Evolutionary conservation across 2,888 invertebrate species (phyloP).

Genomic region (Gastracanthus pulcherrimus): DNA sequence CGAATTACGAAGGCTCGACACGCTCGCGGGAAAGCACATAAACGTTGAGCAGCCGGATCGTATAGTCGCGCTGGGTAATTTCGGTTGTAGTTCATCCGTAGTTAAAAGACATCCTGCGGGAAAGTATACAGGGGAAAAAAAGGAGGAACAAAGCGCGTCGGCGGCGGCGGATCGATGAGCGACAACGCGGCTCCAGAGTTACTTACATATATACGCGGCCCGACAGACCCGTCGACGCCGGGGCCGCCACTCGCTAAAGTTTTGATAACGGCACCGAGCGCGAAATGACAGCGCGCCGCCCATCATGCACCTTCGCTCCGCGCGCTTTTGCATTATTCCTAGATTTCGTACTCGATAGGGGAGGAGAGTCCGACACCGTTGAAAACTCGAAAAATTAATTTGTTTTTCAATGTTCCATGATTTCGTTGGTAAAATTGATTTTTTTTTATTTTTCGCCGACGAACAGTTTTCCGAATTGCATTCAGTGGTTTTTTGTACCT

Average conservation of each 20-base stretch:
- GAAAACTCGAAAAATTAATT: too few species aligned
- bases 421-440: too few species aligned
- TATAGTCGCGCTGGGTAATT: slow-evolving; percentile 2
- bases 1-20: not conserved
- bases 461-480: too few species aligned
- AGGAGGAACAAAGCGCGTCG: slow-evolving; percentile 41
- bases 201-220: not conserved
- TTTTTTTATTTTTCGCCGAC: too few species aligned
- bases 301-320: too few species aligned
- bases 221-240: not conserved
- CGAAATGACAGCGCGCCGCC: not conserved
- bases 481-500: too few species aligned
- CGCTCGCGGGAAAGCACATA: slow-evolving; percentile 4
- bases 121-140: slow-evolving; percentile 29
- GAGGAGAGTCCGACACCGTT: too few species aligned
- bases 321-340: not conserved
- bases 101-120: slow-evolving; percentile 16
- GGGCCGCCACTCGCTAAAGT: slow-evolving; percentile 15
- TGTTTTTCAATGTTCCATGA: too few species aligned
- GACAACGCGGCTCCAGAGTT: slow-evolving; percentile 73
- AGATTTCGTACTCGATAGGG: not conserved
- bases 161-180: slow-evolving; percentile 69
- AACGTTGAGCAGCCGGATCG: not conserved
- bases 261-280: slow-evolving; percentile 13
- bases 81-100: not conserved